phyloP scores from a whole-genome alignment of 1,140 invertebrate species.

The Drosophila hydei region DNA sequence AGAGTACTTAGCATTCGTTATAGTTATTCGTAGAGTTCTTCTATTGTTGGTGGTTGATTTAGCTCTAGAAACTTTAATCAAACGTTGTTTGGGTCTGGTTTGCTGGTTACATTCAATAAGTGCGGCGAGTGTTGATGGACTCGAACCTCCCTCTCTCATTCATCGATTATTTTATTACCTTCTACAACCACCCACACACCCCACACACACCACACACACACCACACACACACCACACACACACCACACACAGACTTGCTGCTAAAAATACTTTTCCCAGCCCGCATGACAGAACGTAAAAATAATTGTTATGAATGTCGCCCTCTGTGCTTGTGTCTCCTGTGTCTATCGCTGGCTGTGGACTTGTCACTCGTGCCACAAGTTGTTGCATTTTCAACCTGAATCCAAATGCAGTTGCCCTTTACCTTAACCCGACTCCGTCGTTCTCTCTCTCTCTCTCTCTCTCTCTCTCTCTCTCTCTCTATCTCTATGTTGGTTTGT shows the following conservation, averaged over 20 bases:
- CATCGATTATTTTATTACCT: conserved; percentile 72
- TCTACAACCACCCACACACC: conserved; percentile 43
- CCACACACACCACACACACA: conserved; percentile 16
- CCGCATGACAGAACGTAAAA: conserved; percentile 4
- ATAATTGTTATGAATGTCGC: conserved; percentile 47
- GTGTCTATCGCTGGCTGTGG: too few relatives aligned
- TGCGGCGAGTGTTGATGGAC: conserved; percentile 40
- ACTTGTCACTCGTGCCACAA: conserved; percentile 77
- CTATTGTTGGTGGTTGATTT: conserved; percentile 40
- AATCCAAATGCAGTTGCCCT: conserved; percentile 1
- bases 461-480: conserved; percentile 4
- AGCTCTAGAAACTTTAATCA: conserved; percentile 33
- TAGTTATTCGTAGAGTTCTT: neutral
- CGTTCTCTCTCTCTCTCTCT: neutral
- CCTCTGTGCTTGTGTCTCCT: conserved; percentile 1
- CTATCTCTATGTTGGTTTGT: conserved; percentile 18
- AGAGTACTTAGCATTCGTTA: conserved; percentile 4
- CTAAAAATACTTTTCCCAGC: conserved; percentile 27
- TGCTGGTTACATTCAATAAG: conserved; percentile 37
- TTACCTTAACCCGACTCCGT: neutral
- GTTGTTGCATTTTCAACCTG: conserved; percentile 49
- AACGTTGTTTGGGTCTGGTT: conserved; percentile 19
- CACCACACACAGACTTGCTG: conserved; percentile 11
- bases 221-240: conserved; percentile 17
- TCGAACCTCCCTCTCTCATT: conserved; percentile 22